Percentiles rank a stretch among this genome's conserved stretches.
Evolutionary conservation across 1,140 invertebrate genomes (phyloP).

Genomic region (Camponotus vicinus): DNA sequence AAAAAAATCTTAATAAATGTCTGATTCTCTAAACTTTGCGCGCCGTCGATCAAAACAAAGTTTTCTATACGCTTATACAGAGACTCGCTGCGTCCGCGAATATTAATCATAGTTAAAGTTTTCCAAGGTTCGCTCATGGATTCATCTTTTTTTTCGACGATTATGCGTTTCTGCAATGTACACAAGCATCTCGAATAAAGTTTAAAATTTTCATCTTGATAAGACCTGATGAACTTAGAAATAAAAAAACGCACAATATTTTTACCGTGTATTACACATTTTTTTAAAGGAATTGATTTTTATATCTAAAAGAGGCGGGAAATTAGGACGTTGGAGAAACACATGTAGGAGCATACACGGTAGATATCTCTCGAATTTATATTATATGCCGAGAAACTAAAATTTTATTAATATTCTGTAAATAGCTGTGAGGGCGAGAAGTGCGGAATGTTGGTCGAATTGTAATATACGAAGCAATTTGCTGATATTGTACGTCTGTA

Average conservation of each 20-base stretch:
- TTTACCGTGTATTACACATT: conserved; percentile 24
- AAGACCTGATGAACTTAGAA: neutral
- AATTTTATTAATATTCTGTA: conserved; percentile 67
- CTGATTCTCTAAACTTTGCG: conserved; percentile 53
- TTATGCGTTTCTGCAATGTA: conserved; percentile 32
- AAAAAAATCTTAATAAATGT: conserved; percentile 57
- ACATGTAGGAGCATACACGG: conserved; percentile 3
- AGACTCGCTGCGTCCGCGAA: conserved; percentile 44
- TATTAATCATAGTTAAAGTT: conserved; percentile 64
- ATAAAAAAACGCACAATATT: conserved; percentile 37
- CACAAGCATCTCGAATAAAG: conserved; percentile 32
- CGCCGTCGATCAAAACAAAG: conserved; percentile 58
- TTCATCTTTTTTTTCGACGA: conserved; percentile 34
- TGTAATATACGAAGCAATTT: conserved; percentile 79
- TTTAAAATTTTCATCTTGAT: conserved; percentile 44
- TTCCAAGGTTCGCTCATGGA: conserved; percentile 52
- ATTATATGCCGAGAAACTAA: conserved; percentile 58
- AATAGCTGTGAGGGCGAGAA: conserved; percentile 54
- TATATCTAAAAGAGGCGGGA: neutral
- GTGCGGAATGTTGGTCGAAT: conserved; percentile 67
- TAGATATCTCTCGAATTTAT: conserved; percentile 24
- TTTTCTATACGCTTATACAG: conserved; percentile 48
- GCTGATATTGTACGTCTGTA: conserved; percentile 84
- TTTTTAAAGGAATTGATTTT: neutral
- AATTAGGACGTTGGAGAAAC: neutral